Percentiles rank a stretch among this genome's conserved stretches.
These are phyloP conservation scores for Conistra vaccinii DNA, from an alignment of 2,888 invertebrate species.

Conservation along the genomic window DNA sequence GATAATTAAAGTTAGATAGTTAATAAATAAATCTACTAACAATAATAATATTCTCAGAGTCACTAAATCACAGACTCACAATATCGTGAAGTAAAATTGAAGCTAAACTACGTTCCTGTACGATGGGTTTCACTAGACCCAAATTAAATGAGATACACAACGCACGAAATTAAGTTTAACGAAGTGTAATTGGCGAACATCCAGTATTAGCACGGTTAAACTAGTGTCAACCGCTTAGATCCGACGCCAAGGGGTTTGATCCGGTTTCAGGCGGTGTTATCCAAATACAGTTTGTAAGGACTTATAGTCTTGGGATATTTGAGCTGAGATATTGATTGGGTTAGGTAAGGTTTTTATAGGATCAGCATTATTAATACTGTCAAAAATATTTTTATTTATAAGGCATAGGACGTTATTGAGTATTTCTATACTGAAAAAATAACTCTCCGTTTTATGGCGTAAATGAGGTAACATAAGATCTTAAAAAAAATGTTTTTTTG, in stretches of 20 bases:
- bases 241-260: slow-evolving; percentile 51
- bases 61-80: not conserved
- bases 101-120: not conserved
- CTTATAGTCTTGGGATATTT: slow-evolving; percentile 9
- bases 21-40: no score
- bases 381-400: no score
- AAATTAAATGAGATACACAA: slow-evolving; percentile 12
- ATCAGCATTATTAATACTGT: no score
- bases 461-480: not conserved
- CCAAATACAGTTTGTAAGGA: slow-evolving; percentile 28
- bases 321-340: not conserved
- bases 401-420: no score
- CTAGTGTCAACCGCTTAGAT: slow-evolving; percentile 42
- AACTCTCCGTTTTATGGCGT: not conserved
- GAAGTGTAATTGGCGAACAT: slow-evolving; percentile 36
- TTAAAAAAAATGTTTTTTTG: not conserved
- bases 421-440: not conserved
- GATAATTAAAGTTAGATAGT: not conserved
- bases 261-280: slow-evolving; percentile 48
- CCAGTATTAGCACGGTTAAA: slow-evolving; percentile 35
- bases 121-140: not conserved
- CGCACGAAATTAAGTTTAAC: slow-evolving; percentile 18
- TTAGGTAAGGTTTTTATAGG: not conserved
- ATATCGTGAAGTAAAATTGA: not conserved
- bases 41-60: not conserved